These are phyloP conservation scores for Chaenocephalus aceratus DNA, from an alignment of 2,113 vertebrate species.

Conservation along the genomic window DNA sequence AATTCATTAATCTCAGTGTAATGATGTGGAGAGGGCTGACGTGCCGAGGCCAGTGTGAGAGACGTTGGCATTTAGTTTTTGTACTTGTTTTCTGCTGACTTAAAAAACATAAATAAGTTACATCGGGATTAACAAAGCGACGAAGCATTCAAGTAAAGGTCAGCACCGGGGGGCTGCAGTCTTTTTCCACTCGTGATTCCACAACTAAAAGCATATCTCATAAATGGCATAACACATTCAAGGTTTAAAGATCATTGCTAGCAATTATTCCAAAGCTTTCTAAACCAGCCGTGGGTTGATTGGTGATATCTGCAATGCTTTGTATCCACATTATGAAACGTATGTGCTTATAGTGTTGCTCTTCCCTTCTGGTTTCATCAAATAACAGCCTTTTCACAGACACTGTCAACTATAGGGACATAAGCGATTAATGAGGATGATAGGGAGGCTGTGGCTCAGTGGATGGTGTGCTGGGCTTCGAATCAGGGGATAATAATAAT, in stretches of 20 bases:
- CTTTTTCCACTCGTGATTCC: neutral
- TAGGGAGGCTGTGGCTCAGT: no score
- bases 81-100: constrained; percentile 17
- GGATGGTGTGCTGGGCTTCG: no score
- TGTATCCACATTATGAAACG: neutral
- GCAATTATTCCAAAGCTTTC: neutral
- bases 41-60: constrained; percentile 29
- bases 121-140: constrained; percentile 40
- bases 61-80: constrained; percentile 14
- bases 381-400: neutral
- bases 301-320: neutral
- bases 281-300: neutral
- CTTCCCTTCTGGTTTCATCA: neutral
- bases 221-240: neutral
- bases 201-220: neutral
- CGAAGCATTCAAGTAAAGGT: constrained; percentile 52
- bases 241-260: neutral
- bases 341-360: neutral
- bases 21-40: constrained; percentile 43
- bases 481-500: no score
- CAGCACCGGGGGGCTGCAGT: constrained; percentile 33
- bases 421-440: neutral
- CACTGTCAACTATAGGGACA: neutral
- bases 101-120: constrained; percentile 42
- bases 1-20: constrained; percentile 65